Conservation (phyloP, 1,140 invertebrate species). For the Pissodes strobi region DNA sequence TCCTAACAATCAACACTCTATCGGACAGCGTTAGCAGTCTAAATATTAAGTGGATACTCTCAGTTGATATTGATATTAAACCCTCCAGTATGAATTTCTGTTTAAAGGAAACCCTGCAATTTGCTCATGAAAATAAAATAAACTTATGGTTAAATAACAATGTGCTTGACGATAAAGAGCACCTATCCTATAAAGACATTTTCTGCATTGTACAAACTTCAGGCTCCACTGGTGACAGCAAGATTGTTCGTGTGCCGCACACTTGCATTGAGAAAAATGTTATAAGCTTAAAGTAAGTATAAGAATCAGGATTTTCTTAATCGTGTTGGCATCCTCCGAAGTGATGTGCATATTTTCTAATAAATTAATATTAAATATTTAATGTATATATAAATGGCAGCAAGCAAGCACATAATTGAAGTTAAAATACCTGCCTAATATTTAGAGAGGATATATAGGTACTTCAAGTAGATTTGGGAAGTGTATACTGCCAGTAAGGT, state of each 20-base stretch:
- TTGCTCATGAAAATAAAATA: slow-evolving; percentile 5
- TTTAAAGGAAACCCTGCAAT: slow-evolving; percentile 6
- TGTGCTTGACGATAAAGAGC: not conserved
- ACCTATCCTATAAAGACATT: slow-evolving; percentile 54
- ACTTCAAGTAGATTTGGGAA: no score
- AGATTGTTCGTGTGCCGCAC: slow-evolving; percentile 66
- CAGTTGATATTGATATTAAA: slow-evolving; percentile 10
- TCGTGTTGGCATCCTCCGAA: no score
- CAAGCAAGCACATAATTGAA: no score
- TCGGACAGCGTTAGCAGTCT: slow-evolving; percentile 1
- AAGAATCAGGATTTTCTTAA: no score
- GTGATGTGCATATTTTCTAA: not conserved
- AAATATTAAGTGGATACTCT: slow-evolving; percentile 18
- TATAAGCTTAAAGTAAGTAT: slow-evolving; percentile 59
- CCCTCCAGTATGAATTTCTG: not conserved
- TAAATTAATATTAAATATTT: not conserved
- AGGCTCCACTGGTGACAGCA: slow-evolving; percentile 67
- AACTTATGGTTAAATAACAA: slow-evolving; percentile 19
- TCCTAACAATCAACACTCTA: slow-evolving; percentile 19
- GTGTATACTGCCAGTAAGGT: no score
- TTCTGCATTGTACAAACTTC: slow-evolving; percentile 67
- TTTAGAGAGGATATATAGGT: no score
- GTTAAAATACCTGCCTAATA: no score
- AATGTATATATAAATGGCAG: no score
- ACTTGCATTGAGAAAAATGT: slow-evolving; percentile 68